Evolutionary conservation across 2,113 vertebrate genomes (phyloP).

Genomic region (Sander vitreus): DNA sequence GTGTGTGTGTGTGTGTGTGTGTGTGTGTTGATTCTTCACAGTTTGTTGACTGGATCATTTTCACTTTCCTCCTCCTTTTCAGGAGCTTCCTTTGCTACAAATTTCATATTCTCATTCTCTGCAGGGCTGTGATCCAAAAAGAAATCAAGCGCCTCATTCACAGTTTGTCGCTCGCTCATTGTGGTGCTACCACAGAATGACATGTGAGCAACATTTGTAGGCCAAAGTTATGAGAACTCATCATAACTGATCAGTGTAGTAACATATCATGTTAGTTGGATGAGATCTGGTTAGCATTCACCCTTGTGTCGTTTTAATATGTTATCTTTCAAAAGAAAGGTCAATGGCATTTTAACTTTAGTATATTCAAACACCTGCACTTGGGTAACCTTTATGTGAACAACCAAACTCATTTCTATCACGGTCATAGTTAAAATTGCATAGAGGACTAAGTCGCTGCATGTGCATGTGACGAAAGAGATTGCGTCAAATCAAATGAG

Average conservation of each 20-base stretch:
- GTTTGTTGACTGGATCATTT: background rate
- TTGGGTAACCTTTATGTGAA: background rate
- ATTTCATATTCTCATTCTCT: conserved; percentile 8
- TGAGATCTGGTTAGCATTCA: background rate
- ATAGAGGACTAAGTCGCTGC: background rate
- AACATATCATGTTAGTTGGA: conserved; percentile 22
- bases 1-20: too few species aligned
- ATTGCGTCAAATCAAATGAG: conserved; percentile 2
- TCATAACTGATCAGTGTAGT: conserved; percentile 45
- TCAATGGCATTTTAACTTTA: background rate
- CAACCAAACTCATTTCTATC: background rate
- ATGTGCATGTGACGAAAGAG: background rate
- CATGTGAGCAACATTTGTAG: conserved; percentile 43
- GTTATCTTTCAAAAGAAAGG: background rate
- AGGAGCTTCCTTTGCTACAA: background rate
- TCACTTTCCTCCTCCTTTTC: conserved; percentile 18
- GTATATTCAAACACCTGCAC: conserved; percentile 2
- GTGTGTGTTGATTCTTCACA: background rate
- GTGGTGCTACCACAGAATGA: conserved; percentile 59
- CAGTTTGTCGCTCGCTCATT: conserved; percentile 52
- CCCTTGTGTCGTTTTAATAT: background rate
- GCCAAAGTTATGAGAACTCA: conserved; percentile 42
- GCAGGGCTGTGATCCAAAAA: conserved; percentile 33
- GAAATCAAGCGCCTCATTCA: conserved; percentile 56
- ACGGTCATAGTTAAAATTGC: background rate